phyloP scores from a whole-genome alignment of 1,140 invertebrate species.

The Lordiphosa stackelbergi region DNA sequence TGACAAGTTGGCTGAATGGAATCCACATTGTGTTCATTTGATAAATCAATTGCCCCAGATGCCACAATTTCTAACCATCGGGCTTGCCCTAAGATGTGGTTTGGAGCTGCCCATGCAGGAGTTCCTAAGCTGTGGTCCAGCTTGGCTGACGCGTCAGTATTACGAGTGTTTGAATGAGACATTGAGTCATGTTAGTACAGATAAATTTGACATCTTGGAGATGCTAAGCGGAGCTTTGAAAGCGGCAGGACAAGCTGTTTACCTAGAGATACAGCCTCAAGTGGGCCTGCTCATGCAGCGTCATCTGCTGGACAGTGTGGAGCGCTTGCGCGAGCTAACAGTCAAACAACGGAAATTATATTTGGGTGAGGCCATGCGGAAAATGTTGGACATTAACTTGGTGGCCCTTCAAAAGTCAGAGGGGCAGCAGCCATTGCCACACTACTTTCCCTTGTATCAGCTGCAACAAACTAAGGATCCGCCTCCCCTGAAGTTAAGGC shows the following conservation, averaged over 20 bases:
- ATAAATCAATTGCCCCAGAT: conserved; percentile 16
- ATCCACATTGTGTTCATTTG: conserved; percentile 33
- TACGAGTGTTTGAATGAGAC: conserved; percentile 24
- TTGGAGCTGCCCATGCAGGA: conserved; percentile 23
- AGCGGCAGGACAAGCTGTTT: conserved; percentile 15
- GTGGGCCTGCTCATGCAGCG: conserved; percentile 18
- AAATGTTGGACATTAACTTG: conserved; percentile 12
- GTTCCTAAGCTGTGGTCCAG: conserved; percentile 32
- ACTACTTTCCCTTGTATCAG: conserved; percentile 6
- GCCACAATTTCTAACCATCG: conserved; percentile 19
- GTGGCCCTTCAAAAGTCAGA: neutral
- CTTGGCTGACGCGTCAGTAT: conserved; percentile 28
- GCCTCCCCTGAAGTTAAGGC: neutral
- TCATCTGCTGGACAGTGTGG: conserved; percentile 17
- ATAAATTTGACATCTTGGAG: conserved; percentile 6
- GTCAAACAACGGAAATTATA: conserved; percentile 16
- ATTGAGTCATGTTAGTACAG: neutral
- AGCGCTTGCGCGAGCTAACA: conserved; percentile 14
- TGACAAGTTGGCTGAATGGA: conserved; percentile 3
- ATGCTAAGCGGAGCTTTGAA: conserved; percentile 3
- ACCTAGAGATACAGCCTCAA: neutral
- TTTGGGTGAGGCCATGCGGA: conserved; percentile 24
- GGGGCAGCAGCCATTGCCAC: conserved; percentile 1
- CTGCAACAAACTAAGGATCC: neutral
- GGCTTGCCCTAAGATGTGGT: conserved; percentile 23